Evolutionary conservation across 1,140 invertebrate genomes (phyloP), one percentile per base, ranked within the genome.

Genomic region (Ceratina australensis): DNA sequence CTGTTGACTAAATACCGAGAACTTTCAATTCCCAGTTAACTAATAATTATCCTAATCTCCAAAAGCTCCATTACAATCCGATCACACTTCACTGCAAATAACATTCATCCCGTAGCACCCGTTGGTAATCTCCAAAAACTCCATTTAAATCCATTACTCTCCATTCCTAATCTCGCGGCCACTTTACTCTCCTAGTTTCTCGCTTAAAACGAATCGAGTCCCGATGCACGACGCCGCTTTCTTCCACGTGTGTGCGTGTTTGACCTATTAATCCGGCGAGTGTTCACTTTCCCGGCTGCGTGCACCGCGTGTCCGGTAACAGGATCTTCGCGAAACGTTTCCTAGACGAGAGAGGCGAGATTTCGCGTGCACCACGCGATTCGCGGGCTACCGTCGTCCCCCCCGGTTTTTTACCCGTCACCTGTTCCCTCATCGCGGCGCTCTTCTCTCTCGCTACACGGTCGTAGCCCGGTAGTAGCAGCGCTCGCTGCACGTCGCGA

Each of bases 231-330:
- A 22, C 52, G 22, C 22, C 20, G 42, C 75, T 78, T 72, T 78
- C 72, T 42, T 69, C 24, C 50, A 59, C 64, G 20, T 59, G 63
- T 59, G 59, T 54, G 28, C 52, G 71, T 50, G 66, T 52, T 78
- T 77, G 83, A 73, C 79, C 79, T 76, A 81, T 86, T 88, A 86
- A 86, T 88, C 73, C 49, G 20, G 24, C 72, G 7, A 42, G 33
- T 80, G 78, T 88, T 88, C 82, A 88, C 88, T 89, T 89, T 89
- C 86, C 87, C 88, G 83, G 52, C 56, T 26, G 50, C 50, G n/a
- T 64, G 22, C 63, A 20, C 47, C 63, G 72, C n/a, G 61, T 56
- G 28, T 54, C 52, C 54, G 77, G 88, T 89, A 89, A 89, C 87
- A 88, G 84, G 85, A 89, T 89, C 88, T 72, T 77, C 84, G 75